Percentiles rank a stretch among this genome's conserved stretches.
These are phyloP conservation scores for Stomorhina lunata DNA, from an alignment of 2,888 invertebrate genomes.

Conservation along the genomic window DNA sequence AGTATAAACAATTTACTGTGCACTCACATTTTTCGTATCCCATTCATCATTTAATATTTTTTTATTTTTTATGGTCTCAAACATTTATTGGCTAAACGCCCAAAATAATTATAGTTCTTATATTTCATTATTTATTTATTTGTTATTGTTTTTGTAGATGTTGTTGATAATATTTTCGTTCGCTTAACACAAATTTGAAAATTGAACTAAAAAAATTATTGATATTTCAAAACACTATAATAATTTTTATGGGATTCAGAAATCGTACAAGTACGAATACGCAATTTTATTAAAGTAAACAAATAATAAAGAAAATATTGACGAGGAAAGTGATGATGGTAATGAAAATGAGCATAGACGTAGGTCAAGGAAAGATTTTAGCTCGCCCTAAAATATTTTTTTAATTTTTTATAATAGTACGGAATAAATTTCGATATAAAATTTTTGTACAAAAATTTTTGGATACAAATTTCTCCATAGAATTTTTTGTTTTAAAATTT, in stretches of 20 bases:
- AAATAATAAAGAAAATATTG: too few relatives aligned
- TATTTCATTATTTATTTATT: neutral
- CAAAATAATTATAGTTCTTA: slow-evolving; percentile 18
- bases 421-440: too few relatives aligned
- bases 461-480: too few relatives aligned
- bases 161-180: neutral
- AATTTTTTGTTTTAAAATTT: too few relatives aligned
- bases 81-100: neutral
- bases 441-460: too few relatives aligned
- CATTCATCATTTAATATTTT: neutral
- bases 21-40: neutral
- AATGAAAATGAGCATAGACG: too few relatives aligned
- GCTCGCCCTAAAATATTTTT: too few relatives aligned
- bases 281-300: too few relatives aligned
- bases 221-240: neutral
- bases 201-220: neutral
- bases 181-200: neutral
- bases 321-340: too few relatives aligned
- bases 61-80: neutral
- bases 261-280: too few relatives aligned
- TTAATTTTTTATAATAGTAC: too few relatives aligned
- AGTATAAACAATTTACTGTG: neutral
- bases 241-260: neutral
- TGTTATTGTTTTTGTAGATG: neutral
- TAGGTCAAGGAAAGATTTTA: too few relatives aligned